phyloP scores from a whole-genome alignment of 1,140 invertebrate genomes.

The Lerema accius region DNA sequence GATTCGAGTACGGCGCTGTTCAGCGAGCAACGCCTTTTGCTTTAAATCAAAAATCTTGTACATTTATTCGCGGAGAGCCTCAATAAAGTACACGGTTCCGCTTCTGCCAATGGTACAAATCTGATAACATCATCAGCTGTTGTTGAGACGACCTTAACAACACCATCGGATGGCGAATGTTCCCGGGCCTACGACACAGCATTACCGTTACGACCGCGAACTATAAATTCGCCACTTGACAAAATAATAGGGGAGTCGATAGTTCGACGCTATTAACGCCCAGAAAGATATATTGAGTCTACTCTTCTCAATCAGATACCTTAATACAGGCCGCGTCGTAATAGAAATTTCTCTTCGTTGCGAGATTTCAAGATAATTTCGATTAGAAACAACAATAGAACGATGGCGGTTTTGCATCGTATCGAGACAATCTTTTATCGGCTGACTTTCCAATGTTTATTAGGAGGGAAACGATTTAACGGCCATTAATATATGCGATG shows the following conservation, averaged over 20 bases:
- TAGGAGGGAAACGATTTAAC: slow-evolving; percentile 16
- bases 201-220: slow-evolving; percentile 66
- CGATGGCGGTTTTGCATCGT: slow-evolving; percentile 31
- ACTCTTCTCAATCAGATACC: slow-evolving; percentile 76
- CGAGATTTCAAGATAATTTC: slow-evolving; percentile 50
- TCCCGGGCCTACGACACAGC: slow-evolving; percentile 52
- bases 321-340: slow-evolving; percentile 68
- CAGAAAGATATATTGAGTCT: slow-evolving; percentile 74
- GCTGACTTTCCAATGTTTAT: slow-evolving; percentile 29
- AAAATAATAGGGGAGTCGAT: slow-evolving; percentile 78
- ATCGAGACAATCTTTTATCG: slow-evolving; percentile 20
- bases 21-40: slow-evolving; percentile 26
- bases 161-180: slow-evolving; percentile 51
- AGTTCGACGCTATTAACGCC: slow-evolving; percentile 77
- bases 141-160: slow-evolving; percentile 55
- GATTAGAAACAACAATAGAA: slow-evolving; percentile 38
- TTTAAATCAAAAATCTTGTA: slow-evolving; percentile 33
- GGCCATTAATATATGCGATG: slow-evolving; percentile 7
- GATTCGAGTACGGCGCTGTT: slow-evolving; percentile 16
- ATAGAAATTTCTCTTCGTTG: slow-evolving; percentile 62
- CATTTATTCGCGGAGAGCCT: slow-evolving; percentile 22
- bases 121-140: slow-evolving; percentile 31
- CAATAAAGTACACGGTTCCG: slow-evolving; percentile 14
- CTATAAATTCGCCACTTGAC: slow-evolving; percentile 78
- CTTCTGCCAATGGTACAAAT: slow-evolving; percentile 27